Evolutionary conservation across 1,140 invertebrate species (phyloP).

Genomic region (Drosophila baimaii): DNA sequence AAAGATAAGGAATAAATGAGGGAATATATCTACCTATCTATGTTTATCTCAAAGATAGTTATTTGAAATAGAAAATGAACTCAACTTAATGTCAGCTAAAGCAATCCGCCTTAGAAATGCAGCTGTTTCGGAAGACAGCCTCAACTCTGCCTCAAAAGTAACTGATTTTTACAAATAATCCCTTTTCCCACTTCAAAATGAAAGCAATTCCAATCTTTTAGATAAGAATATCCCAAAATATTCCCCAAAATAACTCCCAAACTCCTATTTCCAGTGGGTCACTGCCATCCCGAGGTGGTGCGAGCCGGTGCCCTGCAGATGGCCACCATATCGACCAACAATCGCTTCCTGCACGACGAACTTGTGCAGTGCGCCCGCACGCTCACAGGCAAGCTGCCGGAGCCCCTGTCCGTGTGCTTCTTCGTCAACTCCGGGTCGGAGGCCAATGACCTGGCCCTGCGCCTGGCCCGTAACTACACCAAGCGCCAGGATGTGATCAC

Average conservation of each 20-base stretch:
- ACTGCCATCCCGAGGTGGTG: constrained; percentile 97
- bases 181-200: neutral
- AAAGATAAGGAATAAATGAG: too few relatives aligned
- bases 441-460: constrained; percentile 98
- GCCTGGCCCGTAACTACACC: constrained; percentile 95
- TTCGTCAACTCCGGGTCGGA: constrained; percentile 99
- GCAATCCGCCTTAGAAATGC: too few relatives aligned
- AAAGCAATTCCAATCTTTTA: neutral
- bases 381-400: constrained; percentile 91
- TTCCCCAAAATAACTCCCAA: neutral
- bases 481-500: constrained; percentile 95
- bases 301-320: constrained; percentile 95
- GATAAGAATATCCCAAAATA: neutral
- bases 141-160: too few relatives aligned
- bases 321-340: constrained; percentile 95
- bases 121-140: neutral
- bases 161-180: neutral
- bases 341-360: constrained; percentile 97
- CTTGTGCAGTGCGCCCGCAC: constrained; percentile 95
- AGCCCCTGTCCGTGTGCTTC: constrained; percentile 94
- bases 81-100: too few relatives aligned
- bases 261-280: constrained; percentile 90
- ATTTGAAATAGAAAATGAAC: too few relatives aligned
- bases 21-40: too few relatives aligned
- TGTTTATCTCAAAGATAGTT: too few relatives aligned